Percentiles rank a stretch among this genome's conserved stretches.
These are phyloP conservation scores for Lepus americanus DNA, from an alignment of 2,113 vertebrate species.

Conservation along the genomic window DNA sequence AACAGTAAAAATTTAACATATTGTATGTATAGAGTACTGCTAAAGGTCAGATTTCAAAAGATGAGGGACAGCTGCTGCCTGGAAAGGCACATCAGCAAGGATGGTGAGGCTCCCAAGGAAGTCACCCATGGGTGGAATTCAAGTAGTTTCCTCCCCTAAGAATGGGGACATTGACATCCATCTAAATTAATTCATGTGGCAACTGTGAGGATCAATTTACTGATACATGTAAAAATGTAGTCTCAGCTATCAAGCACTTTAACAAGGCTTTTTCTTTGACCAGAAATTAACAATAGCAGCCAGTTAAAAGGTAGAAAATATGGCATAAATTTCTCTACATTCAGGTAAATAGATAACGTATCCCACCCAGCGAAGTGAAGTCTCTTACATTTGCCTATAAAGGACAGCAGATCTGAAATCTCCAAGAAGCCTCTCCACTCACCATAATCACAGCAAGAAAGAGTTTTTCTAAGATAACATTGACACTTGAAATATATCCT, in stretches of 20 bases:
- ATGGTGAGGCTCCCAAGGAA: not conserved
- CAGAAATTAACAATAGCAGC: conserved; percentile 25
- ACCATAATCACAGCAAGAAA: conserved; percentile 1
- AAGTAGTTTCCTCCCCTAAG: conserved; percentile 2
- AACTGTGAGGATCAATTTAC: not conserved
- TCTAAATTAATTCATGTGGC: not conserved
- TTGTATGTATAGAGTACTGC: not conserved
- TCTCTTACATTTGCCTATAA: conserved; percentile 30
- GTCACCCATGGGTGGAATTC: not conserved
- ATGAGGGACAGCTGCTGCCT: not conserved
- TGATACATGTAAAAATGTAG: not conserved
- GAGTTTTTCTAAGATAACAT: conserved; percentile 32
- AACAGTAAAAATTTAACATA: no score
- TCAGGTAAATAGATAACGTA: not conserved
- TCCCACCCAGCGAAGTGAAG: not conserved
- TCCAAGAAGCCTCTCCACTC: not conserved
- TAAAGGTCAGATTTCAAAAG: conserved; percentile 39
- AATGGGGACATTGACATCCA: not conserved
- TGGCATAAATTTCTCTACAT: not conserved
- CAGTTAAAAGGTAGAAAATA: not conserved
- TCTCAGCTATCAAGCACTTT: not conserved
- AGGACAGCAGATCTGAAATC: conserved; percentile 39
- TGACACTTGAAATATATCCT: conserved; percentile 40
- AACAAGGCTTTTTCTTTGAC: not conserved
- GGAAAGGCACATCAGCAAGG: not conserved